Conservation (phyloP, 2,113 vertebrate genomes). For the Rhinichthys klamathensis region DNA sequence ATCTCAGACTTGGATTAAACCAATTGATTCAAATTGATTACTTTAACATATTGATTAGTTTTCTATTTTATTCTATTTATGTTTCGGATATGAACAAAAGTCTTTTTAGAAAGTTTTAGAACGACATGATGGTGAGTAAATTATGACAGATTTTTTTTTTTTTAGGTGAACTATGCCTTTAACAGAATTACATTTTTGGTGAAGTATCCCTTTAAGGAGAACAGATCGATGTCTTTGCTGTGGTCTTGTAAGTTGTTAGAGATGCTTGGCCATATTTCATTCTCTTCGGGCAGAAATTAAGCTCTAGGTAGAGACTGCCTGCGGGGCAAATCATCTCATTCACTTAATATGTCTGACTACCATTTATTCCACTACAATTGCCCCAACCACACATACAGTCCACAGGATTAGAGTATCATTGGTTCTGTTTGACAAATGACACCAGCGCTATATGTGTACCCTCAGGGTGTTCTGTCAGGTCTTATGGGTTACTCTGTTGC, state of each 20-base stretch:
- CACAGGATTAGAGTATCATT: not conserved
- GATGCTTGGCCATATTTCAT: constrained; percentile 8
- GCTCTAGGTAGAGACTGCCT: constrained; percentile 6
- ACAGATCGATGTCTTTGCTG: constrained; percentile 4
- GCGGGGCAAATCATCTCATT: not conserved
- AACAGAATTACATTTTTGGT: not conserved
- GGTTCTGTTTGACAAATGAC: constrained; percentile 35
- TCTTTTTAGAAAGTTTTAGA: not conserved
- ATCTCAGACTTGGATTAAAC: not conserved
- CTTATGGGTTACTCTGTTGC: constrained; percentile 65
- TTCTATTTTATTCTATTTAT: not conserved
- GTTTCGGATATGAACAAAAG: not conserved
- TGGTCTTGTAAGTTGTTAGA: constrained; percentile 8
- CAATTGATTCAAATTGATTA: not conserved
- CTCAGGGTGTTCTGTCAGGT: constrained; percentile 13
- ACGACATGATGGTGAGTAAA: not conserved
- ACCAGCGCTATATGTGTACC: not conserved
- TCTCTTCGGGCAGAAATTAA: not conserved
- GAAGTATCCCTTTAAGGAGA: not conserved
- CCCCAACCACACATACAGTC: not conserved
- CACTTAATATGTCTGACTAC: constrained; percentile 2
- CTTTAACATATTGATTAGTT: not conserved
- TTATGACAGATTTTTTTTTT: not conserved
- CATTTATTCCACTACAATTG: constrained; percentile 22
- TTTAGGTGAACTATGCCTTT: not conserved